Conservation (phyloP, 2,888 invertebrate species). For the Tribolium freemani region DNA sequence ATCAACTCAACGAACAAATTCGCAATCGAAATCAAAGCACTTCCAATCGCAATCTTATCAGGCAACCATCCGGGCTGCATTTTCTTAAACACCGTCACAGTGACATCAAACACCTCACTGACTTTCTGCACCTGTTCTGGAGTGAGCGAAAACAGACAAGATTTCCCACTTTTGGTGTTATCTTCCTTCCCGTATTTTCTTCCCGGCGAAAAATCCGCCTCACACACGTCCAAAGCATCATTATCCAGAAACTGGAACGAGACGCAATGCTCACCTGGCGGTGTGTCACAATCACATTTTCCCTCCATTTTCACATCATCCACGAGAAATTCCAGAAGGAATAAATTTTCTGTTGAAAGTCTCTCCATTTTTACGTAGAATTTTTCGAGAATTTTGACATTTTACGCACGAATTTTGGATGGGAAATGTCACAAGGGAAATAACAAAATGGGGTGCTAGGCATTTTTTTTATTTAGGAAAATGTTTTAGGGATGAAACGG, state of each 20-base stretch:
- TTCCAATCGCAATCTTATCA: slow-evolving; percentile 75
- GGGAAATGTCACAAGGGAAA: slow-evolving; percentile 41
- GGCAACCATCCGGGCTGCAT: slow-evolving; percentile 75
- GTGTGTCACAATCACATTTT: slow-evolving; percentile 61
- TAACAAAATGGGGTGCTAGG: slow-evolving; percentile 22
- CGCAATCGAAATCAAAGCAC: slow-evolving; percentile 73
- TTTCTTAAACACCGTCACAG: slow-evolving; percentile 73
- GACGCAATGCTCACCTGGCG: slow-evolving; percentile 72
- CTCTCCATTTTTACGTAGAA: slow-evolving; percentile 62
- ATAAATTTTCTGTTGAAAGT: slow-evolving; percentile 72
- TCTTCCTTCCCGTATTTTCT: slow-evolving; percentile 57
- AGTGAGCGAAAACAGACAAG: slow-evolving; percentile 77
- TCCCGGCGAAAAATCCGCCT: slow-evolving; percentile 70
- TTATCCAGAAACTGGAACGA: slow-evolving; percentile 74
- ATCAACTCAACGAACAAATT: slow-evolving; percentile 74
- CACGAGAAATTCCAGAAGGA: slow-evolving; percentile 76
- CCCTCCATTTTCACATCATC: slow-evolving; percentile 67
- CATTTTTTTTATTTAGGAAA: slow-evolving; percentile 43
- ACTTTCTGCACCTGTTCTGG: slow-evolving; percentile 71
- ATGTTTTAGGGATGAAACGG: slow-evolving; percentile 51
- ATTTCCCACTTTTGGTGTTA: slow-evolving; percentile 76
- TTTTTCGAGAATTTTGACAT: slow-evolving; percentile 48
- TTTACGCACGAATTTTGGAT: slow-evolving; percentile 42
- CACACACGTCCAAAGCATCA: slow-evolving; percentile 74
- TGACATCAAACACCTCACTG: slow-evolving; percentile 72